Evolutionary conservation across 2,797 vertebrate species (phyloP).

Genomic region (Lepilemur septentrionalis): DNA sequence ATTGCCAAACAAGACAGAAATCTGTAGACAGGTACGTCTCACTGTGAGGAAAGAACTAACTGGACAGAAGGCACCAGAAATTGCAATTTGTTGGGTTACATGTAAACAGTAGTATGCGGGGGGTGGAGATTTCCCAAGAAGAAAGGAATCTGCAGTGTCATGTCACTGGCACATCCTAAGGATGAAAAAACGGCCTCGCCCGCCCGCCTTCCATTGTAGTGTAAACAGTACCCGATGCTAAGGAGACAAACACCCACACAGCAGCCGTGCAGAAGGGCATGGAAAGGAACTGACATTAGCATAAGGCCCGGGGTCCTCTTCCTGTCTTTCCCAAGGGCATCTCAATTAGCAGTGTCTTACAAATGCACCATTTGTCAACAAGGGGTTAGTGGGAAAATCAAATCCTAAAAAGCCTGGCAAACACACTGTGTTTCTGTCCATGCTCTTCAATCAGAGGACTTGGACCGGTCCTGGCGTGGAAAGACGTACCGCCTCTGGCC

Average conservation of each 20-base stretch:
- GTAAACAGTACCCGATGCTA: neutral
- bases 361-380: neutral
- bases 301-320: neutral
- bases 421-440: neutral
- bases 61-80: conserved; percentile 64
- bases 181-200: neutral
- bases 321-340: neutral
- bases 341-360: neutral
- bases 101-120: conserved; percentile 35
- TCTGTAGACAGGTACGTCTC: conserved; percentile 18
- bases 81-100: neutral
- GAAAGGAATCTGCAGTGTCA: neutral
- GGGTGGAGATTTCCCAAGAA: neutral
- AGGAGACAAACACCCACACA: neutral
- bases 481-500: neutral
- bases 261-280: neutral
- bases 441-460: conserved; percentile 38
- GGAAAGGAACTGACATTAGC: neutral
- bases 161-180: neutral
- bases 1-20: conserved; percentile 14
- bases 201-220: neutral
- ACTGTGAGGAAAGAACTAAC: conserved; percentile 21
- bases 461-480: neutral
- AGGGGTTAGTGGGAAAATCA: conserved; percentile 12
- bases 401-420: neutral